phyloP scores from a whole-genome alignment of 2,797 vertebrate genomes.

The Malurus leucopterus region DNA sequence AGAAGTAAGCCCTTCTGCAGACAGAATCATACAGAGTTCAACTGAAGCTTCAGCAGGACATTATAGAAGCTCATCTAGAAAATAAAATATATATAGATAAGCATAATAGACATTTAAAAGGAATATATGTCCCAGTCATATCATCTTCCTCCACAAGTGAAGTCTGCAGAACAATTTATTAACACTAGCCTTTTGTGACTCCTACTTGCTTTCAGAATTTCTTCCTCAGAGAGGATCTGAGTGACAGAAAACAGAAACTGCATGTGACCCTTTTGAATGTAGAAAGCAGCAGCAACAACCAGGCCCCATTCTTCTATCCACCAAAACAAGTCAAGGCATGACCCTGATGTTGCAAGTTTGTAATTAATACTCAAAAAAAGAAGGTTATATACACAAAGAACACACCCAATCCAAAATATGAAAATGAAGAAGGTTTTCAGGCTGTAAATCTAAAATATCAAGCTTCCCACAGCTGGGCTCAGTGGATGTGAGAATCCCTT shows the following conservation, averaged over 20 bases:
- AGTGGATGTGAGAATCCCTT: neutral
- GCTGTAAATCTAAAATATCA: neutral
- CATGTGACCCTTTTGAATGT: neutral
- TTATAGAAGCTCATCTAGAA: neutral
- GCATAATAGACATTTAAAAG: neutral
- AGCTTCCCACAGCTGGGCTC: neutral
- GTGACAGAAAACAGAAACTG: neutral
- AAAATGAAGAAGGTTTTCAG: neutral
- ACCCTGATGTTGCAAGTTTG: neutral
- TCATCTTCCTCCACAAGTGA: neutral
- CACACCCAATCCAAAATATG: neutral
- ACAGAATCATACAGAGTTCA: neutral
- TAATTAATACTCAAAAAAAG: neutral
- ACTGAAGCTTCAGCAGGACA: neutral
- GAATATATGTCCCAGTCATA: neutral
- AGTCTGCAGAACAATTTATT: neutral
- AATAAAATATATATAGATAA: neutral
- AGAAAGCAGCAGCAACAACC: neutral
- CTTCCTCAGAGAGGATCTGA: neutral
- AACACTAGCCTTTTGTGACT: neutral
- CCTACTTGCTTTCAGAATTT: neutral
- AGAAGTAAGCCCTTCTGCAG: neutral
- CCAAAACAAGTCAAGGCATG: neutral
- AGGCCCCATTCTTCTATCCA: neutral
- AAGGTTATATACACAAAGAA: neutral